A percentile compares a stretch with the other conserved stretches of the same genome.
phyloP scores from a whole-genome alignment of 2,888 invertebrate species.

The Megaustenia siamemsis region DNA sequence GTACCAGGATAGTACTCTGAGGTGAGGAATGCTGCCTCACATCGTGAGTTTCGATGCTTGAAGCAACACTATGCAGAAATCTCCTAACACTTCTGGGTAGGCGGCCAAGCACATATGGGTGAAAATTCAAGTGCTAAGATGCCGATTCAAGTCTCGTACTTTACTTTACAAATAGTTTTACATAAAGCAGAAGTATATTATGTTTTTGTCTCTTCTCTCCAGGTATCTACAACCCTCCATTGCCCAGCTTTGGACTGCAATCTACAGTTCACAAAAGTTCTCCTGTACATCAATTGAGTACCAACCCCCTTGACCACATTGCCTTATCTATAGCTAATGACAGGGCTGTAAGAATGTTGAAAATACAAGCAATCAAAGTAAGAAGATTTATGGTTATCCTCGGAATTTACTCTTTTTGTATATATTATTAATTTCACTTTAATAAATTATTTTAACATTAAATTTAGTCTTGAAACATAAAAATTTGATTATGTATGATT shows the following conservation, averaged over 20 bases:
- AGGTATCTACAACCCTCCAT: slow-evolving; percentile 42
- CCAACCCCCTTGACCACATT: slow-evolving; percentile 62
- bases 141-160: too few species aligned
- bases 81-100: too few species aligned
- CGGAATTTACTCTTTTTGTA: not conserved
- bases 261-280: not conserved
- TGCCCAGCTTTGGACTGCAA: not conserved
- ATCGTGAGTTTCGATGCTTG: too few species aligned
- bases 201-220: not conserved
- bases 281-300: slow-evolving; percentile 5
- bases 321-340: slow-evolving; percentile 74
- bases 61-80: too few species aligned
- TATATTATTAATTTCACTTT: not conserved
- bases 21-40: too few species aligned
- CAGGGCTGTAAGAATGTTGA: slow-evolving; percentile 73
- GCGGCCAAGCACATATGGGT: too few species aligned
- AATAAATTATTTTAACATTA: too few species aligned
- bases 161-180: not conserved
- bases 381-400: not conserved
- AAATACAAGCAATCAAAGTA: slow-evolving; percentile 72
- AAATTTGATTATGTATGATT: too few species aligned
- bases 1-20: too few species aligned
- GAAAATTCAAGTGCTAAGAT: too few species aligned
- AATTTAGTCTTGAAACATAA: too few species aligned
- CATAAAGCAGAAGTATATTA: not conserved